Base-by-base conservation (phyloP, 2,113 vertebrate species). In the Hemiscyllium ocellatum region DNA sequence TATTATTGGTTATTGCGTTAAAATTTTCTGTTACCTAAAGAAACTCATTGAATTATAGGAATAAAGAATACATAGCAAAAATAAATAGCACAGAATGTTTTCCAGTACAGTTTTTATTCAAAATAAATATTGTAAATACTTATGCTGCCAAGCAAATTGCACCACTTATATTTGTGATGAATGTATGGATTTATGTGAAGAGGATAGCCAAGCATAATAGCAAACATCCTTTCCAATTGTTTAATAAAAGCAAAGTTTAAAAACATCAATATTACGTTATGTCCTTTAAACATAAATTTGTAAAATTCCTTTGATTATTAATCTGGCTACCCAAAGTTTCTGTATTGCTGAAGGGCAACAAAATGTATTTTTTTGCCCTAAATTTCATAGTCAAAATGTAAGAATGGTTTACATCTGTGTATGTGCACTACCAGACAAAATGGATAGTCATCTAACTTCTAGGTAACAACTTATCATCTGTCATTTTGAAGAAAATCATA, bases 391-490 rank as follows among this genome's bases (percentile, higher is more conserved):
- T 95, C 42, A 95, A 95, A 33, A 68, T 20, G n/a, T 95, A 17
- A 72, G 94, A 52, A 70, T 52, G 42, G 69, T 76, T 95, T 22
- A 72, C 94, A 72, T 95, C 24, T 70, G 69, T 52, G 12, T 76
- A 52, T 33, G 13, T 95, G 37, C 69, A 52, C 22, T 2, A 13
- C 20, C 69, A 52, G 94, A 76, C 42, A 95, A 72, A 95, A 95
- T 95, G 69, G 94, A 95, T 52, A 10, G n/a, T 26, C 29, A 95
- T 72, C 94, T 95, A 95, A 70, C 68, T 50, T 76, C 69, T 95
- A 95, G 42, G 69, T 52, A 76, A 76, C 24, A 95, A 47, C 24
- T 70, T 94, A 37, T 69, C 68, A 95, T 50, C 94, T 95, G 94
- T 29, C 69, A 95, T 50, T 76, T 52, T 72, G 69, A 50, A 70